Base-by-base conservation (phyloP, 2,888 invertebrate species). In the Amphipoea lucens region DNA sequence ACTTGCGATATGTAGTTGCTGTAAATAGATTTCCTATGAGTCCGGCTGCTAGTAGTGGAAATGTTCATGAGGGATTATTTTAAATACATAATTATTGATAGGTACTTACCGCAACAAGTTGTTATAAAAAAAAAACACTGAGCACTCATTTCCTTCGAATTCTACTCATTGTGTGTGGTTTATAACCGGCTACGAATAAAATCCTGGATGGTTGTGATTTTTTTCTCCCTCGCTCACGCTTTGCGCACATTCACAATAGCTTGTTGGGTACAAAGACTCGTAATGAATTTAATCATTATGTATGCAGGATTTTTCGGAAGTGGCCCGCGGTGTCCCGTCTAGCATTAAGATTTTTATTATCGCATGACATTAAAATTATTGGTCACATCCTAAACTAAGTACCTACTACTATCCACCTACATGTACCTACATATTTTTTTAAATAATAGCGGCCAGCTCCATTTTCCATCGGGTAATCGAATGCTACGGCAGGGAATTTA, bases 231-330 rank as follows among this genome's bases (percentile, higher is more conserved):
- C n/a, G 79, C 85, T 87, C 89, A 92, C 91, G 91, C 85, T 87
- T 72, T 62, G 84, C 81, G 92, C 91, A 92, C 91, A 91, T 88
- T 80, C 79, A 92, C 91, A 92, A 92, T 89, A 87, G 90, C 79
- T 83, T 78, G 89, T 82, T 83, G 87, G 80, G 48, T 82, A 90
- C 90, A 91, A 90, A 91, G 88, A 90, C 87, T 88, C 84, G 88
- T 90, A 91, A 91, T 91, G 90, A 92, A 91, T 92, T 91, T 88
- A 90, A 92, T 90, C 89, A 92, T 90, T 90, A 92, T 89, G 91
- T 90, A 92, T 91, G 92, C 91, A 87, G 88, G 87, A 87, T 77
- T 90, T 83, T 89, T 89, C 89, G 92, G 93, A 93, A 91, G 90
- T 89, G 82, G 83, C 82, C 77, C 81, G 86, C 81, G 78, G 88